Conservation (phyloP, 2,113 vertebrate genomes). For the Salminus brasiliensis region DNA sequence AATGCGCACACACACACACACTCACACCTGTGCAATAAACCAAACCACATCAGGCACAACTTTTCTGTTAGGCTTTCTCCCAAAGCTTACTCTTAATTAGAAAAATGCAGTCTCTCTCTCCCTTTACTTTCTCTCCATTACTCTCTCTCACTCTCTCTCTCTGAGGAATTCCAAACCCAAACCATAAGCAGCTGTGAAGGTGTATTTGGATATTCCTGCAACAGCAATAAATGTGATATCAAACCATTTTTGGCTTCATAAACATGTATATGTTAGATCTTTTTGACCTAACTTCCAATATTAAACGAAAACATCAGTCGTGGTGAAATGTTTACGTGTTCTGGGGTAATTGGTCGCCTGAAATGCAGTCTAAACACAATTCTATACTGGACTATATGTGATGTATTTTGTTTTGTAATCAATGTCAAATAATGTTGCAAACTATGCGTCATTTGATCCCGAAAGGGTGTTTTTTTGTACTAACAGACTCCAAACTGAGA, state of each 20-base stretch:
- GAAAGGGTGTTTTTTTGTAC: conserved; percentile 19
- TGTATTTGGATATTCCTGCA: conserved; percentile 49
- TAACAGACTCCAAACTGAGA: conserved; percentile 18
- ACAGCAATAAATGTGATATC: conserved; percentile 56
- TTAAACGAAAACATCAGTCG: conserved; percentile 14
- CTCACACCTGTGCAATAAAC: conserved; percentile 32
- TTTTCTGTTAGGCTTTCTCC: neutral
- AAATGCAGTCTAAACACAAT: neutral
- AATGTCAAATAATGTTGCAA: neutral
- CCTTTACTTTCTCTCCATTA: neutral
- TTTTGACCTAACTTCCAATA: conserved; percentile 70
- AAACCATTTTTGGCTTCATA: conserved; percentile 72
- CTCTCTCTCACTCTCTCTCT: neutral
- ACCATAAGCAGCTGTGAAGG: conserved; percentile 22
- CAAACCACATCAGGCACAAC: neutral
- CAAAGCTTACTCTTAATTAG: conserved; percentile 1
- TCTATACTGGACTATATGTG: conserved; percentile 9
- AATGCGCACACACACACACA: conserved; percentile 26
- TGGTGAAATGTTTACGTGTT: neutral
- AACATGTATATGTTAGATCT: conserved; percentile 67
- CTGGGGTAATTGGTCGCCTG: neutral
- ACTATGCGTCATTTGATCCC: neutral
- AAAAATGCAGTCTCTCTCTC: neutral
- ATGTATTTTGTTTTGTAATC: neutral
- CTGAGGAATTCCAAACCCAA: conserved; percentile 19